Percentiles rank a stretch among this genome's conserved stretches.
These are phyloP conservation scores for Synergus itoensis DNA, from an alignment of 2,888 invertebrate species.

Conservation along the genomic window DNA sequence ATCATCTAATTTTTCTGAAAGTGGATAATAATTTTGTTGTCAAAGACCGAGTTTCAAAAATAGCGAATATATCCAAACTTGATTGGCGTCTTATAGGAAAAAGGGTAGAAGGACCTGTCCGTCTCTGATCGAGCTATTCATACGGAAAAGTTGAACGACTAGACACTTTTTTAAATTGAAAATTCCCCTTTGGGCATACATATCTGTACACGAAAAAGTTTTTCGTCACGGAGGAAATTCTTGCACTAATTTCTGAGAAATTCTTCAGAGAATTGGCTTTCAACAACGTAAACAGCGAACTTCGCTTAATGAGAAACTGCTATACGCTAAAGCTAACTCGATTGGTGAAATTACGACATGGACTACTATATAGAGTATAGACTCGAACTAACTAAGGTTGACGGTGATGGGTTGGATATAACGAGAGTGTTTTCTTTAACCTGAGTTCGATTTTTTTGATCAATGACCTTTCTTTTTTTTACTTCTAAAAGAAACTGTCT, in stretches of 20 bases:
- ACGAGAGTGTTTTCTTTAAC: slow-evolving; percentile 27
- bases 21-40: background rate
- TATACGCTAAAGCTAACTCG: slow-evolving; percentile 33
- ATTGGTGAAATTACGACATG: slow-evolving; percentile 32
- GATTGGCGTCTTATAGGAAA: too few species aligned
- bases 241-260: slow-evolving; percentile 14
- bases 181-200: background rate
- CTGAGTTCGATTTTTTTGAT: slow-evolving; percentile 25
- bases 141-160: too few species aligned
- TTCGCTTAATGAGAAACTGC: slow-evolving; percentile 38
- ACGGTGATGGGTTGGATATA: slow-evolving; percentile 21
- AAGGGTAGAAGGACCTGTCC: too few species aligned
- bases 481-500: slow-evolving; percentile 3
- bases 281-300: slow-evolving; percentile 29
- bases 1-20: background rate
- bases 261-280: slow-evolving; percentile 23
- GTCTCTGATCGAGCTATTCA: too few species aligned
- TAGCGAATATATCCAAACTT: too few species aligned
- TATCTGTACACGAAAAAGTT: slow-evolving; percentile 19
- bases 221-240: background rate
- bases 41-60: too few species aligned
- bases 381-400: slow-evolving; percentile 35
- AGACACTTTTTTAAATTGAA: background rate
- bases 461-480: slow-evolving; percentile 20
- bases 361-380: slow-evolving; percentile 22